These are phyloP conservation scores for Aspidoscelis tigris DNA, from an alignment of 2,113 vertebrate genomes.

Conservation along the genomic window DNA sequence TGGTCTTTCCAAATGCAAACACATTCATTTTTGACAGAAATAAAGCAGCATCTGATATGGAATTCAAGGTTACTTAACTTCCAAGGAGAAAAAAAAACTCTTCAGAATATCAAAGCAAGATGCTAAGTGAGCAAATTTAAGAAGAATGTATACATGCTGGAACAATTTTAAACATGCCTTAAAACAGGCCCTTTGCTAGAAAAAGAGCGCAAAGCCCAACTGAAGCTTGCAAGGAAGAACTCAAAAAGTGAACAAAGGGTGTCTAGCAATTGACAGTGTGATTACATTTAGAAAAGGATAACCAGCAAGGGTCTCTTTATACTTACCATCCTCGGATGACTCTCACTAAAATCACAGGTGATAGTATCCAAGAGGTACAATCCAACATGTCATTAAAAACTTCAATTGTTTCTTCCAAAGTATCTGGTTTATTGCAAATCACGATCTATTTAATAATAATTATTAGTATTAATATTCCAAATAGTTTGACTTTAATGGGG, in stretches of 20 bases:
- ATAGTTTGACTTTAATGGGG: background rate
- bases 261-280: conserved; percentile 24
- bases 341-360: conserved; percentile 84
- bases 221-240: background rate
- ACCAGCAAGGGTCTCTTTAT: background rate
- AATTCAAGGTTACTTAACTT: background rate
- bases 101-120: conserved; percentile 20
- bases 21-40: conserved; percentile 6
- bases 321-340: conserved; percentile 93
- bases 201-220: background rate
- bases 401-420: conserved; percentile 79
- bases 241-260: conserved; percentile 4
- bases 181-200: background rate
- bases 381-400: conserved; percentile 83
- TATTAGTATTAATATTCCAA: background rate
- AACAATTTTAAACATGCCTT: conserved; percentile 20
- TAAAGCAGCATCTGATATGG: background rate
- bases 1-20: conserved; percentile 4
- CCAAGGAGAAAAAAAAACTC: background rate
- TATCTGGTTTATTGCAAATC: conserved; percentile 78
- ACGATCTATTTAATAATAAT: conserved; percentile 76
- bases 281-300: background rate
- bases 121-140: conserved; percentile 7
- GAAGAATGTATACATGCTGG: background rate
- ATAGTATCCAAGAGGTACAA: conserved; percentile 83